phyloP scores from a whole-genome alignment of 2,888 invertebrate species.

The Chrysopilus asiliformis region DNA sequence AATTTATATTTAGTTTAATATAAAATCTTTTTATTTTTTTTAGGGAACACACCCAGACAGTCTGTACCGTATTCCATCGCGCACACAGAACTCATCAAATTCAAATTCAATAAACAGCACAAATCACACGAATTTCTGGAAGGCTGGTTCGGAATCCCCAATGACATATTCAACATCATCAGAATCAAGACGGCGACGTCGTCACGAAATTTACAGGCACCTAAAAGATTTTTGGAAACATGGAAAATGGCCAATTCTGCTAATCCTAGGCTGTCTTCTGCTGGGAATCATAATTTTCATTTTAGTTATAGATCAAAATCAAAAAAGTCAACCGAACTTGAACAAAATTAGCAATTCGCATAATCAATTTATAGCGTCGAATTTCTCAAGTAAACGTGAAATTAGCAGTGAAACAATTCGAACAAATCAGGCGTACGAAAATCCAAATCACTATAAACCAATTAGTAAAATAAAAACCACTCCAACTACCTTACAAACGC shows the following conservation, averaged over 20 bases:
- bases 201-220: constrained; percentile 7
- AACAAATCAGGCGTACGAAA: too few species aligned
- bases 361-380: too few species aligned
- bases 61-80: constrained; percentile 12
- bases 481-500: too few species aligned
- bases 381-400: too few species aligned
- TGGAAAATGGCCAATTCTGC: constrained; percentile 13
- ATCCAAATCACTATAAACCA: too few species aligned
- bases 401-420: too few species aligned
- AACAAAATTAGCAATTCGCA: too few species aligned
- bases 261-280: constrained; percentile 9
- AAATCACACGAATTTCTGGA: constrained; percentile 14
- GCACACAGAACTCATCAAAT: constrained; percentile 7
- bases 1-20: not conserved
- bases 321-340: too few species aligned
- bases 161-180: constrained; percentile 8
- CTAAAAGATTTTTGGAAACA: constrained; percentile 13
- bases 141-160: constrained; percentile 14
- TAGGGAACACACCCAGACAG: constrained; percentile 13
- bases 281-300: constrained; percentile 14
- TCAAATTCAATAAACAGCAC: constrained; percentile 11
- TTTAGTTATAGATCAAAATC: constrained; percentile 11
- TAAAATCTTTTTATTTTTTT: not conserved
- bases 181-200: constrained; percentile 5
- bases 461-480: too few species aligned